These are phyloP conservation scores for Choristoneura fumiferana DNA, from an alignment of 1,140 invertebrate species.

Conservation along the genomic window DNA sequence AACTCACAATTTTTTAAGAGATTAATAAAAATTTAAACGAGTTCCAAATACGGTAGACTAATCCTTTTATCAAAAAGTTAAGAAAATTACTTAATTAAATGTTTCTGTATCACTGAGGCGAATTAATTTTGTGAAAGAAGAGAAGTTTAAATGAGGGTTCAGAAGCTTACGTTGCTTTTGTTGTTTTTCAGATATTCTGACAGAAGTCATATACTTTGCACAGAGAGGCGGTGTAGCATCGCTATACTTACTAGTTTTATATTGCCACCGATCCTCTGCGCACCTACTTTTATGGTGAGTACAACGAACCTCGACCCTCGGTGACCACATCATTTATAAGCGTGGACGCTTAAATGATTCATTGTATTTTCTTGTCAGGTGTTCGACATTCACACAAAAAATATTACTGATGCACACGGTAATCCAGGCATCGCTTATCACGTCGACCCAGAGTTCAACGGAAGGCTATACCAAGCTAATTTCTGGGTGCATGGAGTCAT, in stretches of 20 bases:
- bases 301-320: neutral
- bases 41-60: neutral
- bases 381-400: conserved; percentile 71
- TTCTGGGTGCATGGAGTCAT: conserved; percentile 93
- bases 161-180: conserved; percentile 1
- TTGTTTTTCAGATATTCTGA: conserved; percentile 69
- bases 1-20: no score
- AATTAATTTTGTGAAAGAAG: neutral
- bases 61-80: neutral
- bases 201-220: conserved; percentile 80
- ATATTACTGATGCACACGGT: conserved; percentile 47
- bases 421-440: conserved; percentile 80
- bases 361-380: conserved; percentile 46
- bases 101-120: neutral
- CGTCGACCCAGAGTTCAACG: conserved; percentile 82
- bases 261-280: conserved; percentile 86
- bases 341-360: conserved; percentile 42
- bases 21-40: neutral
- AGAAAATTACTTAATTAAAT: conserved; percentile 3
- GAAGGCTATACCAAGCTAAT: conserved; percentile 82
- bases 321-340: conserved; percentile 30
- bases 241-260: conserved; percentile 87
- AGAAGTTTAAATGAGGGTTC: neutral
- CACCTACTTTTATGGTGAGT: conserved; percentile 86
- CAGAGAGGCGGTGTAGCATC: conserved; percentile 83